phyloP scores from a whole-genome alignment of 2,888 invertebrate genomes.

The Drosophila testacea region DNA sequence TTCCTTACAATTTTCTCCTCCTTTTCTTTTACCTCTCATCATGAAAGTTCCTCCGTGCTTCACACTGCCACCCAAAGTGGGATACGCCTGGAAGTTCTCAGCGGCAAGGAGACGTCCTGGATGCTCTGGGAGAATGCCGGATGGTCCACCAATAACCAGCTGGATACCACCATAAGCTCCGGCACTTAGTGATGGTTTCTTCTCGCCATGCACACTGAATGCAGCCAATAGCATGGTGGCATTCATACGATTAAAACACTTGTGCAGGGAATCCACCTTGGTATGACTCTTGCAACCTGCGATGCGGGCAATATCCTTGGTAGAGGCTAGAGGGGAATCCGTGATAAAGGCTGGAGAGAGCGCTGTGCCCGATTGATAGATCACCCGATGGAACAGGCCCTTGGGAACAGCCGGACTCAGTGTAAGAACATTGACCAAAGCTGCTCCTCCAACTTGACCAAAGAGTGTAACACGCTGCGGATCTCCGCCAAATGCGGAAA shows the following conservation, averaged over 20 bases:
- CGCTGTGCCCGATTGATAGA: constrained; percentile 86
- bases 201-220: constrained; percentile 81
- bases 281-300: constrained; percentile 83
- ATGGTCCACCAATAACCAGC: constrained; percentile 83
- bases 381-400: constrained; percentile 86
- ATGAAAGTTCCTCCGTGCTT: constrained; percentile 86
- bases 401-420: constrained; percentile 84
- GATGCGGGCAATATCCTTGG: constrained; percentile 82
- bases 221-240: constrained; percentile 83
- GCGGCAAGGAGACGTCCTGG: constrained; percentile 79
- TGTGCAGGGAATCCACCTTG: constrained; percentile 79
- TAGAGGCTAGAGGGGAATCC: constrained; percentile 81
- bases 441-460: constrained; percentile 86
- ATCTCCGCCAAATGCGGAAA: constrained; percentile 86
- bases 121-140: constrained; percentile 82
- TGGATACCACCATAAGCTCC: constrained; percentile 82
- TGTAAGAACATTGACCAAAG: constrained; percentile 85
- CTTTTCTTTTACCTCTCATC: constrained; percentile 81
- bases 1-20: neutral
- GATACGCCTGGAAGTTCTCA: constrained; percentile 82
- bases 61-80: constrained; percentile 85
- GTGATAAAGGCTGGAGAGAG: constrained; percentile 86
- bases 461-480: constrained; percentile 86
- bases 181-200: constrained; percentile 50
- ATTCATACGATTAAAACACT: constrained; percentile 83